These are phyloP conservation scores for Rotaria sp. DNA, from an alignment of 2,888 invertebrate species.

Conservation along the genomic window DNA sequence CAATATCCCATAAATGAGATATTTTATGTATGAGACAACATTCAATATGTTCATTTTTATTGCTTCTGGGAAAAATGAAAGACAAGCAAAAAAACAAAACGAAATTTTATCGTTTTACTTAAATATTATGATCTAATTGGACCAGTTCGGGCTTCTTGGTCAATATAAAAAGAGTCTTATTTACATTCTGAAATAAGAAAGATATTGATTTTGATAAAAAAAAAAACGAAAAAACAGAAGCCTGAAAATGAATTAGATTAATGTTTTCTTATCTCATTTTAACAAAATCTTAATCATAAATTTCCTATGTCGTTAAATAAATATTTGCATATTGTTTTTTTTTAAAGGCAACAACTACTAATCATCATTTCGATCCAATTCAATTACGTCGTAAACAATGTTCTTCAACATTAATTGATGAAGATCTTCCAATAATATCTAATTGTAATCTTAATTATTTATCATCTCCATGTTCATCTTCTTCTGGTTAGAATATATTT, in stretches of 20 bases:
- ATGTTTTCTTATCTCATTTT: not conserved
- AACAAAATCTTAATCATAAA: not conserved
- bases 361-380: slow-evolving; percentile 25
- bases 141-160: too few species aligned
- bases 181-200: too few species aligned
- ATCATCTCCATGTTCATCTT: not conserved
- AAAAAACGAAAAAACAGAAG: not conserved
- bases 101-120: too few species aligned
- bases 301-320: slow-evolving; percentile 29
- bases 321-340: slow-evolving; percentile 52
- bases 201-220: too few species aligned
- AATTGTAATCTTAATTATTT: not conserved
- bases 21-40: too few species aligned
- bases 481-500: not conserved
- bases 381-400: slow-evolving; percentile 27
- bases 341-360: not conserved
- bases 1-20: too few species aligned
- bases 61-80: too few species aligned
- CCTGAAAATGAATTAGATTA: not conserved
- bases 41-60: too few species aligned
- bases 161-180: too few species aligned
- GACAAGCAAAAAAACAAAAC: too few species aligned
- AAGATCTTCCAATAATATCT: not conserved
- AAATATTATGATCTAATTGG: too few species aligned
- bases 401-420: slow-evolving; percentile 23